These are phyloP conservation scores for Chelonoidis abingdonii DNA, from an alignment of 2,113 vertebrate species.

Conservation along the genomic window DNA sequence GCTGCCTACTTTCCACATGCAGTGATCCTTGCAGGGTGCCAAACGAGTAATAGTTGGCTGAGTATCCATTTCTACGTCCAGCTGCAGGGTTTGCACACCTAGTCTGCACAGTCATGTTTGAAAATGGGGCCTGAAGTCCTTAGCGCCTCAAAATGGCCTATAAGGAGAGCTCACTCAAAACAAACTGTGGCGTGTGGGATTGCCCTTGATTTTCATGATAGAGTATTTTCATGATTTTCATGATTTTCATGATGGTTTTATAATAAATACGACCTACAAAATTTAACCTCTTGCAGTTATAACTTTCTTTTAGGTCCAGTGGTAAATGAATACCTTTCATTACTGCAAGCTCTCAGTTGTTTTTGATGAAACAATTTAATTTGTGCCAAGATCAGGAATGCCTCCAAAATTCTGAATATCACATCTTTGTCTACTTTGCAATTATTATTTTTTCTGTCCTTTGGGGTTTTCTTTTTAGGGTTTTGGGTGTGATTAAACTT, in stretches of 20 bases:
- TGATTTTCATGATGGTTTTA: accelerated
- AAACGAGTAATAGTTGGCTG: background rate
- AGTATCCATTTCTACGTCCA: accelerated
- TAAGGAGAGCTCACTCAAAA: background rate
- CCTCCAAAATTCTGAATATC: slow-evolving; percentile 37
- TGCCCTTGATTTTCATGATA: background rate
- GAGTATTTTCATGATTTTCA: no score
- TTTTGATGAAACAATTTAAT: background rate
- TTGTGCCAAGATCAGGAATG: background rate
- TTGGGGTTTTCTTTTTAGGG: slow-evolving; percentile 38
- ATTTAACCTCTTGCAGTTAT: background rate
- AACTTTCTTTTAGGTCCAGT: background rate
- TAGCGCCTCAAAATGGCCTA: background rate
- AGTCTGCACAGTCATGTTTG: background rate
- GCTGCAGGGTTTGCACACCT: accelerated
- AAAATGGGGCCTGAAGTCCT: background rate
- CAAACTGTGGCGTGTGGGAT: background rate
- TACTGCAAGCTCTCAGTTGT: background rate
- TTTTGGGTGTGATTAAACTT: slow-evolving; percentile 7
- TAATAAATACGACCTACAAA: background rate
- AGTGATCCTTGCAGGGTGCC: background rate
- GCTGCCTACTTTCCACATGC: background rate
- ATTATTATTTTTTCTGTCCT: background rate
- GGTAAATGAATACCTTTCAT: slow-evolving; percentile 36
- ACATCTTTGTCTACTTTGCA: slow-evolving; percentile 20